Evolutionary conservation across 2,797 vertebrate species (phyloP).

Genomic region (Cirrhinus molitorella): DNA sequence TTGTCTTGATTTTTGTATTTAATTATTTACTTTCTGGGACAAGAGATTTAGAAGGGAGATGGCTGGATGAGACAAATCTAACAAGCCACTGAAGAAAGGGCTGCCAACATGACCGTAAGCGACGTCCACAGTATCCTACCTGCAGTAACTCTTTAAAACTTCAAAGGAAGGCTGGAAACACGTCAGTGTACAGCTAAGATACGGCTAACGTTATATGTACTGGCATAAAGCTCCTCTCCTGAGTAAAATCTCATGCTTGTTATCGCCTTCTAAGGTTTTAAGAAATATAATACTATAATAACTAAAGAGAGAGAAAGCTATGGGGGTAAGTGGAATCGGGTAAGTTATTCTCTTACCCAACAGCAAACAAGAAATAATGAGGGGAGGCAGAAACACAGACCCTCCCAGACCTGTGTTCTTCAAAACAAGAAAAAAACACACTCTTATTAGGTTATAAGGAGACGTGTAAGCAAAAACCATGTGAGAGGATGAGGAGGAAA

Average conservation of each 20-base stretch:
- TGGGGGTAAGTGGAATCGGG: conserved; percentile 58
- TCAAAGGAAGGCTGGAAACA: neutral
- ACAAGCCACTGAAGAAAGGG: conserved; percentile 27
- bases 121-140: neutral
- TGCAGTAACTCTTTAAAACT: neutral
- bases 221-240: neutral
- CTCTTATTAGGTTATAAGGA: conserved; percentile 80
- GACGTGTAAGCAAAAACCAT: conserved; percentile 84
- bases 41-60: conserved; percentile 30
- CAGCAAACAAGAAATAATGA: conserved; percentile 67
- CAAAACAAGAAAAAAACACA: conserved; percentile 59
- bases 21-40: conserved; percentile 27
- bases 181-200: neutral
- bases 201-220: neutral
- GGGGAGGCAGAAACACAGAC: conserved; percentile 77
- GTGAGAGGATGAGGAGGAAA: conserved; percentile 78
- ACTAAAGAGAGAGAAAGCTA: conserved; percentile 68
- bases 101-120: neutral
- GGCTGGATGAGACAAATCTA: conserved; percentile 24
- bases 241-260: conserved; percentile 57
- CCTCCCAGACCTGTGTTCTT: conserved; percentile 77
- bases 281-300: conserved; percentile 77
- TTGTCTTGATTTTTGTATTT: conserved; percentile 26
- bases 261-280: conserved; percentile 70
- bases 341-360: conserved; percentile 53